phyloP scores from a whole-genome alignment of 2,113 vertebrate species.

The Ranitomeya imitator region DNA sequence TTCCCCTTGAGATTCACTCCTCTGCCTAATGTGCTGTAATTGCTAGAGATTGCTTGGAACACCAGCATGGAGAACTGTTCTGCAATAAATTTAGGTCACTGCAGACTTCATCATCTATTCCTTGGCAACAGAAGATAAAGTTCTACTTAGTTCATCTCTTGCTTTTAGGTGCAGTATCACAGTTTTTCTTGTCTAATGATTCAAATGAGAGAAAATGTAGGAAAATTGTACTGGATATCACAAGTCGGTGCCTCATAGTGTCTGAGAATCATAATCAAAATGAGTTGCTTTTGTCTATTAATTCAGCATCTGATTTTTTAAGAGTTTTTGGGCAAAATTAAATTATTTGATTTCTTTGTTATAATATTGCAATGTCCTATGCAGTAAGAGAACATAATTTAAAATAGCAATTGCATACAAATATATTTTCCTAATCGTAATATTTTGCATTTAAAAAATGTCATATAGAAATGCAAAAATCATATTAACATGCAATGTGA shows the following conservation, averaged over 20 bases:
- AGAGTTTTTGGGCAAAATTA: not conserved
- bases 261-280: constrained; percentile 22
- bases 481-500: not conserved
- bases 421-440: not conserved
- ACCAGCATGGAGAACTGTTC: constrained; percentile 61
- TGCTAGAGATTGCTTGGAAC: constrained; percentile 67
- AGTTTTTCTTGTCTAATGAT: constrained; percentile 66
- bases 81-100: constrained; percentile 76
- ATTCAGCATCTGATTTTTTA: not conserved
- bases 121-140: constrained; percentile 73
- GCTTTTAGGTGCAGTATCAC: constrained; percentile 65
- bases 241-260: constrained; percentile 57
- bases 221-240: constrained; percentile 61
- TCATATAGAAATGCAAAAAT: not conserved
- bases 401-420: not conserved
- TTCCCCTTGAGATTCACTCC: constrained; percentile 69
- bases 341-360: not conserved
- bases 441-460: not conserved
- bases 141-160: constrained; percentile 64
- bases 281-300: not conserved
- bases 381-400: not conserved
- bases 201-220: constrained; percentile 69
- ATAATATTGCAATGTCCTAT: not conserved
- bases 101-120: constrained; percentile 74
- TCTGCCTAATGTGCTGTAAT: constrained; percentile 74